A percentile compares a stretch with the other conserved stretches of the same genome.
These are phyloP conservation scores for Cheumatopsyche charites DNA, from an alignment of 1,140 invertebrate species.

Conservation along the genomic window DNA sequence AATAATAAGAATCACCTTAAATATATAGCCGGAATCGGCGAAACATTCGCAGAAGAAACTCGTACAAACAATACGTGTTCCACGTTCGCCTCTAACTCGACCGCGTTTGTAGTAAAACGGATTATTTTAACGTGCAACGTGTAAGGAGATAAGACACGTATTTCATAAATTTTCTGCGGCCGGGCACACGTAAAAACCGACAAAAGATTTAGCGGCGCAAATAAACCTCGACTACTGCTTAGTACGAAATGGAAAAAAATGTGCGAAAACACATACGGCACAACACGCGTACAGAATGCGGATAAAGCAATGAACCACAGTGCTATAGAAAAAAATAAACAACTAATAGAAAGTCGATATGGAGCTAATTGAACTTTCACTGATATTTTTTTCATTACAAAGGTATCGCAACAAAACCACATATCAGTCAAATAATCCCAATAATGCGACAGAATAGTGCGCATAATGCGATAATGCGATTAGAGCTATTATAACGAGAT, in stretches of 20 bases:
- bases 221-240: not conserved
- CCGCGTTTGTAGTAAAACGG: slow-evolving; percentile 9
- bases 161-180: slow-evolving; percentile 22
- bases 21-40: no score
- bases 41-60: not conserved
- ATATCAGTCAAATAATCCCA: slow-evolving; percentile 15
- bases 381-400: not conserved
- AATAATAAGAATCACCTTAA: no score
- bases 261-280: not conserved
- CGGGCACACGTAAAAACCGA: slow-evolving; percentile 11
- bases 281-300: not conserved
- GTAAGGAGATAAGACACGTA: slow-evolving; percentile 29
- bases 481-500: not conserved
- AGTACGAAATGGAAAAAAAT: no score
- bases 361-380: not conserved
- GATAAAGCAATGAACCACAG: no score
- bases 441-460: not conserved
- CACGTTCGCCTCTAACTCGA: not conserved
- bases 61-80: slow-evolving; percentile 19
- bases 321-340: not conserved
- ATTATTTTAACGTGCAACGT: slow-evolving; percentile 14
- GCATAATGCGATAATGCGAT: not conserved
- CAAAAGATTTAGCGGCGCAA: slow-evolving; percentile 12
- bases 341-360: not conserved
- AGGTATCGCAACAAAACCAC: not conserved